A percentile compares a stretch with the other conserved stretches of the same genome.
These are phyloP conservation scores for Popillia japonica DNA, from an alignment of 1,140 invertebrate species.

Conservation along the genomic window DNA sequence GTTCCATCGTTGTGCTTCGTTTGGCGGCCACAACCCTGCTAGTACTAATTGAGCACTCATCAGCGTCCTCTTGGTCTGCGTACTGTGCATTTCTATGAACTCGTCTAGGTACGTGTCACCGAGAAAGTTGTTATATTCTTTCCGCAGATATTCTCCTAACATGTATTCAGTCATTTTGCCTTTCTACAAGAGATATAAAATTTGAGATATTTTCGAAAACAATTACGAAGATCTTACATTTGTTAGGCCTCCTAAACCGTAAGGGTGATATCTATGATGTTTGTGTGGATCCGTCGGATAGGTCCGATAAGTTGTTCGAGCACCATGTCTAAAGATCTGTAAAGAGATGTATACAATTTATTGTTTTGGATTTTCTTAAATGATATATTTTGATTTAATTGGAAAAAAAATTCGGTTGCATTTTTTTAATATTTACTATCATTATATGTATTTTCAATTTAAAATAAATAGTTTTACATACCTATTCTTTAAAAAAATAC, in stretches of 20 bases:
- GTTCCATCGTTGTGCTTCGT: conserved; percentile 49
- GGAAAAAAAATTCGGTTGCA: no score
- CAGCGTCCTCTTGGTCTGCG: conserved; percentile 45
- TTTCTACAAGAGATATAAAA: conserved; percentile 47
- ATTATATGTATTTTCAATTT: no score
- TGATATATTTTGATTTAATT: no score
- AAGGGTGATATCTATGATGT: conserved; percentile 60
- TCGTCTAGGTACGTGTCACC: conserved; percentile 55
- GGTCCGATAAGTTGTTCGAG: conserved; percentile 46
- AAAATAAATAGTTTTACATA: no score
- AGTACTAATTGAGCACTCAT: conserved; percentile 48
- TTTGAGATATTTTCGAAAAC: not conserved
- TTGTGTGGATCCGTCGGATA: conserved; percentile 62
- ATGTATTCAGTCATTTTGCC: conserved; percentile 60
- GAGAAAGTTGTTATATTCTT: conserved; percentile 57
- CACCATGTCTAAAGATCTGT: conserved; percentile 34
- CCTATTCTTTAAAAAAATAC: no score
- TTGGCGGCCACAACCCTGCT: conserved; percentile 50
- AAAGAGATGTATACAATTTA: not conserved
- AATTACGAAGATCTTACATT: conserved; percentile 56
- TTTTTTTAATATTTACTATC: no score
- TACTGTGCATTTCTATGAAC: conserved; percentile 60
- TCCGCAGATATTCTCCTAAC: conserved; percentile 57
- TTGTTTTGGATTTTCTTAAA: no score
- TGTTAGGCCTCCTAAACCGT: conserved; percentile 61